A percentile compares a stretch with the other conserved stretches of the same genome.
Evolutionary conservation across 2,888 invertebrate species (phyloP).

Genomic region (Zygothrica quintamaculata): DNA sequence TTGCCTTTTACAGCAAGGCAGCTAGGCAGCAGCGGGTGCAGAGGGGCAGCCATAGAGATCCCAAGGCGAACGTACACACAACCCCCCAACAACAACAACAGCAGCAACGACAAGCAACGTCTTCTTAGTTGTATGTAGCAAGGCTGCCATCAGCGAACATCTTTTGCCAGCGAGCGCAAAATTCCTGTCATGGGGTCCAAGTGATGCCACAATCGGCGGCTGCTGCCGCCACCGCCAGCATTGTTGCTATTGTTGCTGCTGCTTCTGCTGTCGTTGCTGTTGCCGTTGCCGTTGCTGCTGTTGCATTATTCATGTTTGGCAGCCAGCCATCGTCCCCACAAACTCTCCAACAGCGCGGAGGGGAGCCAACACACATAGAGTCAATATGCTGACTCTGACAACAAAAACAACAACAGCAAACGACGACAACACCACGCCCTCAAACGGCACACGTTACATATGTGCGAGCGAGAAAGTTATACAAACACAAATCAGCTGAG

Average conservation of each 20-base stretch:
- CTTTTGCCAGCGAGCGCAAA: constrained; percentile 64
- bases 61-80: constrained; percentile 55
- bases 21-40: constrained; percentile 29
- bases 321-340: constrained; percentile 60
- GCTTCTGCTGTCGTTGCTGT: constrained; percentile 22
- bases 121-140: constrained; percentile 56
- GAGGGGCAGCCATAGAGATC: constrained; percentile 47
- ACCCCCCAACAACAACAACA: constrained; percentile 26
- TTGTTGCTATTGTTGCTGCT: constrained; percentile 16
- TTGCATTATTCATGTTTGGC: constrained; percentile 76
- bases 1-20: constrained; percentile 46
- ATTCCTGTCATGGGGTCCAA: constrained; percentile 69
- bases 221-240: constrained; percentile 34
- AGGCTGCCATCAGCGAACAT: constrained; percentile 52
- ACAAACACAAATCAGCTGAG: constrained; percentile 72
- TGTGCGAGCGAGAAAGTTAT: constrained; percentile 57
- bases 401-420: constrained; percentile 11
- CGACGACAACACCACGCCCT: constrained; percentile 69
- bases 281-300: constrained; percentile 53
- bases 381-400: constrained; percentile 38
- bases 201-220: constrained; percentile 65
- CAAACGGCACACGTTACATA: constrained; percentile 46
- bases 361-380: constrained; percentile 32
- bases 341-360: constrained; percentile 32
- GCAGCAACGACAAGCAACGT: constrained; percentile 54